These are phyloP conservation scores for Koerneria pararmatus DNA, from an alignment of 2,888 invertebrate genomes.

Conservation along the genomic window DNA sequence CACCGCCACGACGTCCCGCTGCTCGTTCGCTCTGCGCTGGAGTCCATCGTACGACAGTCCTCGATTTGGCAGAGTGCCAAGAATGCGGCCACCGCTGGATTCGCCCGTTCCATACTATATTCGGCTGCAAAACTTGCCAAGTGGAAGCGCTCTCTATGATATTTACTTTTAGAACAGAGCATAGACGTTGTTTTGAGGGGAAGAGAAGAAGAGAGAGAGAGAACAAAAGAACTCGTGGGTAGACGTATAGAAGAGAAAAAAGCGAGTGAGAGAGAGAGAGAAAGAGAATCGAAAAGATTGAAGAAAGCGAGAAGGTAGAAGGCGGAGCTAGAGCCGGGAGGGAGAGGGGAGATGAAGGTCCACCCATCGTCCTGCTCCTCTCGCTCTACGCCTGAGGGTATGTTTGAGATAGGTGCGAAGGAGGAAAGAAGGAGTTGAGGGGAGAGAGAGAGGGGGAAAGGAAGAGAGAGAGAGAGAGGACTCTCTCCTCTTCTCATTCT, in stretches of 20 bases:
- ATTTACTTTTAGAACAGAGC: no score
- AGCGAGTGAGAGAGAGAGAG: not conserved
- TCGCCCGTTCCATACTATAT: constrained; percentile 43
- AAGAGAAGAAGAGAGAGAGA: constrained; percentile 8
- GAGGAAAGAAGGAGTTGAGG: no score
- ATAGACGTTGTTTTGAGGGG: not conserved
- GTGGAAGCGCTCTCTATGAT: constrained; percentile 19
- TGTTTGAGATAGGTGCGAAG: no score
- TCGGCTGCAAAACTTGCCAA: constrained; percentile 46
- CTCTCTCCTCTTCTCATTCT: no score
- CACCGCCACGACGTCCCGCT: constrained; percentile 52
- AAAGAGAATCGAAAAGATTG: not conserved
- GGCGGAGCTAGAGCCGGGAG: no score
- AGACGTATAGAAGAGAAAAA: constrained; percentile 8
- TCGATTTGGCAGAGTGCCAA: constrained; percentile 49
- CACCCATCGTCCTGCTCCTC: no score
- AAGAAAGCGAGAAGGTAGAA: no score
- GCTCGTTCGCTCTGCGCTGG: constrained; percentile 29
- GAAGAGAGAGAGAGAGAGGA: no score
- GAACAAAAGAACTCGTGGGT: no score
- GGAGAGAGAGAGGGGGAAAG: no score
- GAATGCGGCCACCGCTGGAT: constrained; percentile 43
- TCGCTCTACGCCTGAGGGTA: no score
- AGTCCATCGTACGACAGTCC: constrained; percentile 42
- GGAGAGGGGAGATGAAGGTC: no score